Evolutionary conservation across 2,797 vertebrate species (phyloP).

Genomic region (Cynodonichthys magdalenae): DNA sequence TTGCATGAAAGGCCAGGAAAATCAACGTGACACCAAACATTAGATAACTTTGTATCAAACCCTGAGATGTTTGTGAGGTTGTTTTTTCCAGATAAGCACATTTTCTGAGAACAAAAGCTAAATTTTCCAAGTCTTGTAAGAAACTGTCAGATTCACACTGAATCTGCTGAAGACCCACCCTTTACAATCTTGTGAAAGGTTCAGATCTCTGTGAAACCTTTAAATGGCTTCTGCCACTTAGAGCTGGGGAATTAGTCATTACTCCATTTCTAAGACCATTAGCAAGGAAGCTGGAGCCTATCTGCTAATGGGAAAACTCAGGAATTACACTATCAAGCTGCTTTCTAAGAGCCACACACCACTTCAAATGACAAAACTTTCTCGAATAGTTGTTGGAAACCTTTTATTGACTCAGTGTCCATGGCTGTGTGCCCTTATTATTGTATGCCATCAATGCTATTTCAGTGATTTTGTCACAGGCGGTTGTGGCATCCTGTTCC

Average conservation of each 20-base stretch:
- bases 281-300: constrained; percentile 47
- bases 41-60: constrained; percentile 9
- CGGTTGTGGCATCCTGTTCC: constrained; percentile 29
- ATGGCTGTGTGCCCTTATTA: constrained; percentile 29
- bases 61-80: too few species aligned
- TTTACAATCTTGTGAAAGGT: constrained; percentile 43
- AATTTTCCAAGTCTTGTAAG: constrained; percentile 1
- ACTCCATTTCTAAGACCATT: constrained; percentile 62
- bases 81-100: too few species aligned
- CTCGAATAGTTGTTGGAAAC: constrained; percentile 11
- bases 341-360: constrained; percentile 43
- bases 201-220: constrained; percentile 42
- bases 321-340: constrained; percentile 59
- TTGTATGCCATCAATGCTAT: constrained; percentile 39
- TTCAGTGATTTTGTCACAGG: constrained; percentile 42
- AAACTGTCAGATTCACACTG: constrained; percentile 20
- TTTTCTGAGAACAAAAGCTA: not conserved
- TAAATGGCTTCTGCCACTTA: constrained; percentile 55
- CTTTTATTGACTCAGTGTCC: not conserved
- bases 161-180: constrained; percentile 11
- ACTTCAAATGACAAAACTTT: constrained; percentile 6
- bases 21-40: constrained; percentile 6
- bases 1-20: constrained; percentile 4
- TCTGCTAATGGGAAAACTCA: constrained; percentile 62
- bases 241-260: constrained; percentile 38